Conservation (phyloP, 2,888 invertebrate species). For the Spodoptera exigua region DNA sequence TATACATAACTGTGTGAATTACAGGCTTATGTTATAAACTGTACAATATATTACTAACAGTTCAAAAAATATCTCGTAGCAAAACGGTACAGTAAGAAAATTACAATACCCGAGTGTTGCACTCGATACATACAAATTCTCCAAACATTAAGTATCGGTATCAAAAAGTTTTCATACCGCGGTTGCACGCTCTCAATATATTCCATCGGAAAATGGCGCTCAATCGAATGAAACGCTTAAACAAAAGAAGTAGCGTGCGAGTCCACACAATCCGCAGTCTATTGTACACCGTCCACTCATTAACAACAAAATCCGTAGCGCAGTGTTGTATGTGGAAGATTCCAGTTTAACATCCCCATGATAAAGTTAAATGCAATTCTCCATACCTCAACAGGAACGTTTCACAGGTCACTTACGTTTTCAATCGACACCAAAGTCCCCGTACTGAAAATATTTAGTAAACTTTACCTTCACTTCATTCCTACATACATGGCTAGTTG, state of each 20-base stretch:
- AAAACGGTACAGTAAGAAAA: too few relatives aligned
- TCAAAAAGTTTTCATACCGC: conserved; percentile 11
- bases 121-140: background rate
- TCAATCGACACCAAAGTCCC: conserved; percentile 31
- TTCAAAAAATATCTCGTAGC: too few relatives aligned
- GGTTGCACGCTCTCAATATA: background rate
- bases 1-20: too few relatives aligned
- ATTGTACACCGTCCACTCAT: conserved; percentile 30
- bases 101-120: too few relatives aligned
- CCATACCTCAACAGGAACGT: conserved; percentile 28
- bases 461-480: background rate
- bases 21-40: too few relatives aligned
- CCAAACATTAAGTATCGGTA: background rate
- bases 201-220: conserved; percentile 31
- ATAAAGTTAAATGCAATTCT: conserved; percentile 40
- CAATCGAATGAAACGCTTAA: conserved; percentile 21
- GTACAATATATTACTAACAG: too few relatives aligned
- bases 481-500: conserved; percentile 3
- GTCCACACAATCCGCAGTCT: conserved; percentile 19
- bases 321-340: conserved; percentile 23
- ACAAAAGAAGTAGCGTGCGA: conserved; percentile 22
- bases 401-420: conserved; percentile 52
- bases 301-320: conserved; percentile 25
- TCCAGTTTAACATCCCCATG: conserved; percentile 11
- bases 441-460: conserved; percentile 2